Evolutionary conservation across 2,888 invertebrate genomes (phyloP).

Genomic region (Metacarcinus magister): DNA sequence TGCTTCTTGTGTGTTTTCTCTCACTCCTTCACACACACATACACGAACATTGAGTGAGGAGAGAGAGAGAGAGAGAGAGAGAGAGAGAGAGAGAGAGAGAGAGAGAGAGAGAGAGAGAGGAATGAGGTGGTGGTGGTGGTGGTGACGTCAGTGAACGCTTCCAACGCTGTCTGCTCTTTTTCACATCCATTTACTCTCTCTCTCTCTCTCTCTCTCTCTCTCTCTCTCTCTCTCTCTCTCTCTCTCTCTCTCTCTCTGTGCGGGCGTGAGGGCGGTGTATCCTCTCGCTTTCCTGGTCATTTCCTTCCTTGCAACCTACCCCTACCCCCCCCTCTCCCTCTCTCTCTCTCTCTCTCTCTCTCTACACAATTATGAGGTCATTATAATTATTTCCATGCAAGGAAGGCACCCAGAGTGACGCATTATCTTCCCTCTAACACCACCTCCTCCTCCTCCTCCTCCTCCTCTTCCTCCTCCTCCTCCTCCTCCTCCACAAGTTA

Average conservation of each 20-base stretch:
- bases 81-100: background rate
- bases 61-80: background rate
- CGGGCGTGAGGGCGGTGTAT: slow-evolving; percentile 2
- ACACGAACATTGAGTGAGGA: background rate
- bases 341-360: slow-evolving; percentile 22
- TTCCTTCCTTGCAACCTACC: background rate
- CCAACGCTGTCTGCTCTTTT: slow-evolving; percentile 77
- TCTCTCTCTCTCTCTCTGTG: background rate
- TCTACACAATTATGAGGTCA: background rate
- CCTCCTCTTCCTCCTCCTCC: background rate
- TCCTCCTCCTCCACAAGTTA: background rate
- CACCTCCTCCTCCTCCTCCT: no score
- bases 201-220: slow-evolving; percentile 39
- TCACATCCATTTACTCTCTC: slow-evolving; percentile 75
- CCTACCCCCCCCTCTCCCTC: no score
- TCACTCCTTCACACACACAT: background rate
- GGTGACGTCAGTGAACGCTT: slow-evolving; percentile 65
- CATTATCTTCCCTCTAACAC: no score
- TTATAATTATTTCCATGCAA: slow-evolving; percentile 64
- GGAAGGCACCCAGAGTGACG: background rate
- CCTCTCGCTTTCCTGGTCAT: background rate
- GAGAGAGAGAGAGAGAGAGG: no score
- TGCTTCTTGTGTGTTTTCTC: background rate
- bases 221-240: slow-evolving; percentile 11
- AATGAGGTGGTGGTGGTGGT: background rate